Base-by-base conservation (phyloP, 2,888 invertebrate genomes). In the Archips crataeganus region DNA sequence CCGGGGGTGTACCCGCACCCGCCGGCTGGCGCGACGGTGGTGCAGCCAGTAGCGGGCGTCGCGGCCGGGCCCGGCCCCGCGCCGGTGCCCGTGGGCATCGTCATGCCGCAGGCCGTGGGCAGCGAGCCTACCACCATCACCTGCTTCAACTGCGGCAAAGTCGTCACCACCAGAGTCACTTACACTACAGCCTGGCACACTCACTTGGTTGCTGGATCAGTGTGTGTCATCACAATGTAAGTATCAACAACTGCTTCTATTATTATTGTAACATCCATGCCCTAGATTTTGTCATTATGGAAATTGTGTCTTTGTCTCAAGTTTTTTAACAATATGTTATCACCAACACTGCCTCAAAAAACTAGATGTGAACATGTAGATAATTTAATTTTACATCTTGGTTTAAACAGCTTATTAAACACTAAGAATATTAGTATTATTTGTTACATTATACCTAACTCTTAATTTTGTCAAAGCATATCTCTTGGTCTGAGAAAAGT, bases 161-260 rank as follows among this genome's bases (percentile, higher is more conserved):
- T 92, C 42, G 92, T 93, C 39, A 93, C 93, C 60, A 94, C 94
- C 42, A 89, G 92, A 85, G 94, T 94, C n/a, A 89, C 86, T 66
- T 94, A 93, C 78, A 91, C 92, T 54, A 94, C 94, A 11, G 93
- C 93, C 57, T 94, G 94, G 94, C 94, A 94, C 76, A 94, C 94
- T 71, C 94, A 94, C 80, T 83, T 94, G 77, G 91, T 93, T 45
- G 94, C 94, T 75, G 94, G 94, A 75, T 92, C 94, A 69, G 83
- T 94, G 75, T 94, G 94, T 79, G 88, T 94, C 23, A 90, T 92
- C 66, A 94, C 94, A 15, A 93, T 93, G 94, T 94, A 82, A 90
- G 93, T 91, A 77, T 69, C 45, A 57, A 39, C 49, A n/a, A 49
- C 11, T 13, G 13, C n/a, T 49, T 49, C 5, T 49, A 49, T 11